These are phyloP conservation scores for Ameiurus melas DNA, from an alignment of 2,113 vertebrate genomes.

Conservation along the genomic window DNA sequence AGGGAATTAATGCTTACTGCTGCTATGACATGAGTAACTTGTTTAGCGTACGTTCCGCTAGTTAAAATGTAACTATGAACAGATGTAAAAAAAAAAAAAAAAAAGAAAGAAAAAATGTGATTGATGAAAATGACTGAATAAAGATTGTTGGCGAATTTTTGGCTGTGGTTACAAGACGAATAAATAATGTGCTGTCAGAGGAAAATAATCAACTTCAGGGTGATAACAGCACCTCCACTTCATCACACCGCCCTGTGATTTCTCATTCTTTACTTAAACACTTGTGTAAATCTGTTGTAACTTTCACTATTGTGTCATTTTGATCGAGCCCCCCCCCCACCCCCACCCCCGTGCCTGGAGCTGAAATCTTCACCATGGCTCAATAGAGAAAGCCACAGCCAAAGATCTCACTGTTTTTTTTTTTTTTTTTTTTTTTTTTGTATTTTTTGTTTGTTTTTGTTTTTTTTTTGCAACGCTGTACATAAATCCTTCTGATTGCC, in stretches of 20 bases:
- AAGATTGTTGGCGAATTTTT: neutral
- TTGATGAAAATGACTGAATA: neutral
- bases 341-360: neutral
- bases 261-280: neutral
- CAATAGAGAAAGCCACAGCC: neutral
- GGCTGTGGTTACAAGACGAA: neutral
- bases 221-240: neutral
- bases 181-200: neutral
- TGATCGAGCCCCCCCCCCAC: neutral
- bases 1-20: neutral
- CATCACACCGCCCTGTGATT: neutral
- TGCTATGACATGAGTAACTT: neutral
- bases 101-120: neutral
- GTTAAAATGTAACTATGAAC: neutral
- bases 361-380: constrained; percentile 16
- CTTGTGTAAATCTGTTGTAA: neutral
- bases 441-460: too few species aligned
- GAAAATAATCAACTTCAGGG: neutral
- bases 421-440: neutral
- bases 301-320: neutral
- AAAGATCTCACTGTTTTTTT: neutral
- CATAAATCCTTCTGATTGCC: constrained; percentile 30
- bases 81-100: neutral
- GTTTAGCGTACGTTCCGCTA: neutral
- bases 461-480: neutral